These are phyloP conservation scores for Neotoxoptera formosana DNA, from an alignment of 1,140 invertebrate genomes.

Conservation along the genomic window DNA sequence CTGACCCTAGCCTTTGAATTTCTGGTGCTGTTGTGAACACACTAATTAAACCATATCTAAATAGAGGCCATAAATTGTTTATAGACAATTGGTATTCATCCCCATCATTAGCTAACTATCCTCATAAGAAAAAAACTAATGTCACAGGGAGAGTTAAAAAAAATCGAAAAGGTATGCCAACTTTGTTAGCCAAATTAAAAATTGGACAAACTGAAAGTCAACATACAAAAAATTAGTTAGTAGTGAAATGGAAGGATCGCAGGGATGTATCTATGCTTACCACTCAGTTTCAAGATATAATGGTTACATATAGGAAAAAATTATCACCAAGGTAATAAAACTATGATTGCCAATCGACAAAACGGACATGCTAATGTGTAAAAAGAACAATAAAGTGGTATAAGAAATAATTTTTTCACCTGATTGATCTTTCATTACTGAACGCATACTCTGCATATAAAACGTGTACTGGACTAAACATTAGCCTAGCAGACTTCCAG, in stretches of 20 bases:
- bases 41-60: not conserved
- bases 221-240: not conserved
- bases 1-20: constrained; percentile 59
- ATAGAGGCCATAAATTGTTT: constrained; percentile 28
- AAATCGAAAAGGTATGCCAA: constrained; percentile 30
- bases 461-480: not conserved
- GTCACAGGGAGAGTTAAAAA: not conserved
- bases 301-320: too few species aligned
- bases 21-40: constrained; percentile 28
- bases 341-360: too few species aligned
- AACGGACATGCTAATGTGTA: constrained; percentile 62
- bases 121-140: not conserved
- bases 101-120: not conserved
- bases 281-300: constrained; percentile 3
- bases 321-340: too few species aligned
- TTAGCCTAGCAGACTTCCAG: not conserved
- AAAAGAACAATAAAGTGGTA: constrained; percentile 58
- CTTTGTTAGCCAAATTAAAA: not conserved
- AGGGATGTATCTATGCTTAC: not conserved
- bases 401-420: constrained; percentile 57
- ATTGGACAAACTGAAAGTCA: not conserved
- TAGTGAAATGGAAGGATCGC: not conserved
- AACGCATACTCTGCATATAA: constrained; percentile 11
- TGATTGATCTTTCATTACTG: not conserved
- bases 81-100: constrained; percentile 28